Evolutionary conservation across 2,888 invertebrate genomes (phyloP), one percentile per base, ranked within the genome.

Genomic region (Sinodicranocentrus sp.): DNA sequence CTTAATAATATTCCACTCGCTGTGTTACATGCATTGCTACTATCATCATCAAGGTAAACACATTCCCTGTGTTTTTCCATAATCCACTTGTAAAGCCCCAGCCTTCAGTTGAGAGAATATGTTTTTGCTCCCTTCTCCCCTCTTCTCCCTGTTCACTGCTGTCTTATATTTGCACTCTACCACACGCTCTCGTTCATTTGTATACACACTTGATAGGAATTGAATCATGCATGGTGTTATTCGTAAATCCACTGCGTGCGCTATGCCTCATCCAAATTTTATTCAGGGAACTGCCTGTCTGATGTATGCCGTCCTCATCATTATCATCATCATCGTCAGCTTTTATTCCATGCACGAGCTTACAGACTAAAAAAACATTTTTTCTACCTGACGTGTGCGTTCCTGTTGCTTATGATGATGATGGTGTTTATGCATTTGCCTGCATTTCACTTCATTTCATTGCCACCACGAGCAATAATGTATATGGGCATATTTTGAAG

Each of bases 241-340:
- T 67, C 5, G 39, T 19, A 52, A 33, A 61, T 26, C 19, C 6
- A 26, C 1, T 28, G 26, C 59, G 63, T 82, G 76, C 73, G 48
- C 57, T 73, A 80, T 68, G 63, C 28, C 67, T 76, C 82, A 82
- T 71, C 54, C 82, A 76, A 76, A 76, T 71, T 76, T 82, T 65
- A 82, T 71, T 76, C 61, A 21, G 23, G n/a, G 23, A 72, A 21
- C 59, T 23, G 59, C 25, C 57, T 57, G n/a, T 57, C 6, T 57
- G 57, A 57, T 57, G 23, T 57, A 23, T 57, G 57, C 57, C 57
- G 57, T 57, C 57, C 2, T 76, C 65, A 59, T 57, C 63, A 33
- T 77, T 26, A 68, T 23, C 76, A 65, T 52, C 39, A 67, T 28
- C 39, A 54, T 67, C 39, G 43, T 21, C 52, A 68, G 54, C 67